Evolutionary conservation across 1,140 invertebrate genomes (phyloP), one percentile per base, ranked within the genome.

Genomic region (Diachasma alloeum): DNA sequence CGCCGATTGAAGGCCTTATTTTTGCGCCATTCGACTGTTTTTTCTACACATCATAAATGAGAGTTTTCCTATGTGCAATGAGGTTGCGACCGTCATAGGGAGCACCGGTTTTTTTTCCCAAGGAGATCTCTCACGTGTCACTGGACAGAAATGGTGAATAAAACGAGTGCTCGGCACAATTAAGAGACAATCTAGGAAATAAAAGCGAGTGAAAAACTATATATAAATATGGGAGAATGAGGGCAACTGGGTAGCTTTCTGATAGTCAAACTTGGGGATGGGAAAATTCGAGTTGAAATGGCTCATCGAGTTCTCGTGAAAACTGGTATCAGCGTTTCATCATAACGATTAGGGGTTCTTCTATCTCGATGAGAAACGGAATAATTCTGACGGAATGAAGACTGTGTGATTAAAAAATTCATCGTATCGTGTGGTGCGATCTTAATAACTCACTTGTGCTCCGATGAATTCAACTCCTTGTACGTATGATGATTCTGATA

Each of bases 121-220:
- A 11, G 13, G 2, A 68, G 11, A 24, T 68, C 66, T 68, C 66
- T 68, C 66, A 68, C 36, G 15, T 68, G 26, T 37, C n/a, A 26
- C 8, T n/a, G 26, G 13, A 37, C 26, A 39, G 26, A 19, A 37
- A 39, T 68, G 66, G 36, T 17, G 26, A 68, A 68, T 42, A 37
- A 39, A 68, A 68, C 17, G 66, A 68, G 66, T 37, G 66, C 66
- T 17, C 66, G 66, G 36, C 66, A 68, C 66, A 68, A 68, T 68
- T 68, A 68, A 39, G 17, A 24, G 11, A 63, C 24, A 13, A 53
- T 53, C 31, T 68, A 68, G 66, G 66, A 68, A 68, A 68, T 37
- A 68, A 19, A 39, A 68, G 36, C 11, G 8, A 37, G 36, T 2
- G n/a, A 68, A 39, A 37, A 68, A 68, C 13, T 8, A 68, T 39